phyloP scores from a whole-genome alignment of 2,888 invertebrate genomes.

The Drosophila diplacantha region DNA sequence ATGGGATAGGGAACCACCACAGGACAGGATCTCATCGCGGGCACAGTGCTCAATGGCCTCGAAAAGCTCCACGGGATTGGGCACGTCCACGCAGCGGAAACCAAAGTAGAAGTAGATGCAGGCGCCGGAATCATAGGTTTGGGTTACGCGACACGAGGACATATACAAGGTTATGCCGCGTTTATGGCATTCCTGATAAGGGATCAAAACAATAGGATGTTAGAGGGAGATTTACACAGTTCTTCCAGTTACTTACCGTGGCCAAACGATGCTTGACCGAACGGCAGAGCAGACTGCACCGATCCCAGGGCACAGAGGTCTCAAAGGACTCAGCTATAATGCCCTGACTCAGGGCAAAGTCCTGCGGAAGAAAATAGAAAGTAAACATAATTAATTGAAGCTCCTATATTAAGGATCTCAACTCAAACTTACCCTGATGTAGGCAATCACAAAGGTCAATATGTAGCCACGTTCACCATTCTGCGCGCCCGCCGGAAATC shows the following conservation, averaged over 20 bases:
- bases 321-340: slow-evolving; percentile 98
- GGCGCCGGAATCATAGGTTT: slow-evolving; percentile 98
- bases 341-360: slow-evolving; percentile 91
- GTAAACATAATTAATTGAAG: background rate
- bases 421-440: slow-evolving; percentile 87
- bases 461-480: slow-evolving; percentile 97
- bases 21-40: slow-evolving; percentile 93
- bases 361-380: slow-evolving; percentile 80
- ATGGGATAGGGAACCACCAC: slow-evolving; percentile 90
- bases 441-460: slow-evolving; percentile 98
- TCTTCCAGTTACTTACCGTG: slow-evolving; percentile 72
- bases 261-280: slow-evolving; percentile 92
- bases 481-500: slow-evolving; percentile 92
- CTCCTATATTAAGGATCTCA: background rate
- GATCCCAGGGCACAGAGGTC: slow-evolving; percentile 98
- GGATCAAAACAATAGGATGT: background rate
- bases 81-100: slow-evolving; percentile 82
- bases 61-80: slow-evolving; percentile 87
- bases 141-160: slow-evolving; percentile 92
- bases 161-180: slow-evolving; percentile 82
- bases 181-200: slow-evolving; percentile 80
- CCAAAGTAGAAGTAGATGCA: slow-evolving; percentile 97
- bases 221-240: background rate
- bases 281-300: slow-evolving; percentile 87
- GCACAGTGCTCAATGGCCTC: slow-evolving; percentile 93